Evolutionary conservation across 2,113 vertebrate species (phyloP).

Genomic region (Vombatus ursinus): DNA sequence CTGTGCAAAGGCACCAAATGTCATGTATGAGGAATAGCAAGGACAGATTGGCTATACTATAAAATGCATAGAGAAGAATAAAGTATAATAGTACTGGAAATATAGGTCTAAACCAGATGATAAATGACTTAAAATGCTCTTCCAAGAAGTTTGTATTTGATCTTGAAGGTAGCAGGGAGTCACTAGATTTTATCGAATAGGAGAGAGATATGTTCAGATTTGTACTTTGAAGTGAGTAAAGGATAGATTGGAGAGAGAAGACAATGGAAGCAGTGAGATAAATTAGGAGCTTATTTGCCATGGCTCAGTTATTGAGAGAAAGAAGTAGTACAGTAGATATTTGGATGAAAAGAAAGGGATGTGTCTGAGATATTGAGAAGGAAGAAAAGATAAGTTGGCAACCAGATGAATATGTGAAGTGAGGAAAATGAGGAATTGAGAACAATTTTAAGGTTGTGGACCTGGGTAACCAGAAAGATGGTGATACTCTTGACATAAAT

Average conservation of each 20-base stretch:
- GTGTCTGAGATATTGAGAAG: neutral
- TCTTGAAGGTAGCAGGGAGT: neutral
- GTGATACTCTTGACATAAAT: neutral
- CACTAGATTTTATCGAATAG: neutral
- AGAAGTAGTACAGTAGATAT: neutral
- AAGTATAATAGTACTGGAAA: neutral
- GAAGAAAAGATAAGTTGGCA: neutral
- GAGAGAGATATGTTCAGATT: neutral
- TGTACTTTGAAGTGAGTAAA: neutral
- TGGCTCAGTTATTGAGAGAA: neutral
- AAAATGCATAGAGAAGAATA: neutral
- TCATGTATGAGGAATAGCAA: neutral
- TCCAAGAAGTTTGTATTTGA: neutral
- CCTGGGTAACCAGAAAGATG: neutral
- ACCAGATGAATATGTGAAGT: neutral
- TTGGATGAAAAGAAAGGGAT: neutral
- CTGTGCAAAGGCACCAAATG: neutral
- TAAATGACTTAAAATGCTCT: neutral
- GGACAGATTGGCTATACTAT: neutral
- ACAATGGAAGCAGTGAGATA: neutral
- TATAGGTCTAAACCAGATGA: neutral
- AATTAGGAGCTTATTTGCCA: neutral
- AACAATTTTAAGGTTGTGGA: neutral
- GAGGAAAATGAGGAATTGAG: neutral
- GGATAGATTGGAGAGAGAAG: neutral